These are phyloP conservation scores for Cryptus armator DNA, from an alignment of 2,888 invertebrate species.

Conservation along the genomic window DNA sequence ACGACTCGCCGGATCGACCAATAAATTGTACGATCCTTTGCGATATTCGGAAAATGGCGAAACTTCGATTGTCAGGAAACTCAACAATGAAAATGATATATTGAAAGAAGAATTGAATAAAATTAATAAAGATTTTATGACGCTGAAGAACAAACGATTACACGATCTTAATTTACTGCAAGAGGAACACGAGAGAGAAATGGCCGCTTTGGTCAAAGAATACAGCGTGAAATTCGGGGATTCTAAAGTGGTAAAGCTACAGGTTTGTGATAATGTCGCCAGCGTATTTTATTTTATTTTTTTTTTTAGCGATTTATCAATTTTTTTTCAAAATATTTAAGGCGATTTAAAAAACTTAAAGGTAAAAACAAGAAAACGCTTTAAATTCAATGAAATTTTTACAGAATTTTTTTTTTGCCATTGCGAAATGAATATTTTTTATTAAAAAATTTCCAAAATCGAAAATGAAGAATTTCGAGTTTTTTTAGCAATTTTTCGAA, in stretches of 20 bases:
- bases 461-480: not conserved
- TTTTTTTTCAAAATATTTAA: not conserved
- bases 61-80: conserved; percentile 86
- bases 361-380: not conserved
- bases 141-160: conserved; percentile 91
- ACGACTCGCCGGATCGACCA: conserved; percentile 77
- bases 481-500: not conserved
- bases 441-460: too few relatives aligned
- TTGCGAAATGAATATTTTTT: too few relatives aligned
- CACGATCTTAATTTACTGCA: conserved; percentile 91
- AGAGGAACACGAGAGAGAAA: conserved; percentile 84
- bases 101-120: conserved; percentile 89
- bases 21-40: conserved; percentile 83
- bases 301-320: not conserved
- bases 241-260: conserved; percentile 83
- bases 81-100: conserved; percentile 86
- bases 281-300: conserved; percentile 2
- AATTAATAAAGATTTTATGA: conserved; percentile 91
- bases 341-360: not conserved
- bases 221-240: conserved; percentile 82
- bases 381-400: not conserved
- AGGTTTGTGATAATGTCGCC: conserved; percentile 74
- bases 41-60: conserved; percentile 84
- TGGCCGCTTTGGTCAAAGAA: conserved; percentile 83
- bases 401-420: not conserved